Conservation (phyloP, 1,140 invertebrate species). For the Amyelois transitella region DNA sequence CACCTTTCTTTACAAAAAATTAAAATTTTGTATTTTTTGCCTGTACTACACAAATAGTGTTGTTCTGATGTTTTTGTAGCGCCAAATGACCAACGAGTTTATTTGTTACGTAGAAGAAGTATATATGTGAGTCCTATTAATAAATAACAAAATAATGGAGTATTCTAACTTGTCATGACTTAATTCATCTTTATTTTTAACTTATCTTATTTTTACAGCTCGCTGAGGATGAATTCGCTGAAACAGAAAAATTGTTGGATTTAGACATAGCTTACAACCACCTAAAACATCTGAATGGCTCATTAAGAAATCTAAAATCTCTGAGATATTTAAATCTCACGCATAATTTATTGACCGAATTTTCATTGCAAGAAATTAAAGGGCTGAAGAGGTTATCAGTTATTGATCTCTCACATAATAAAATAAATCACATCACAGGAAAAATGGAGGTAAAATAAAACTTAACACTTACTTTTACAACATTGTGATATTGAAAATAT, state of each 20-base stretch:
- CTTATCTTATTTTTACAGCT: slow-evolving; percentile 74
- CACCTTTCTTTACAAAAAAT: too few relatives aligned
- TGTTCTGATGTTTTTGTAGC: too few relatives aligned
- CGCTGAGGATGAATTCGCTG: slow-evolving; percentile 83
- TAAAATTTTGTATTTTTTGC: too few relatives aligned
- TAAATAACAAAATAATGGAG: slow-evolving; percentile 4
- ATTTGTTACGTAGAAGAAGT: too few relatives aligned
- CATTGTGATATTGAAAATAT: not conserved
- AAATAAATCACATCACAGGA: slow-evolving; percentile 79
- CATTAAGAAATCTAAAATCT: slow-evolving; percentile 79
- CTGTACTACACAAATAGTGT: too few relatives aligned
- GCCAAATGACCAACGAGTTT: too few relatives aligned
- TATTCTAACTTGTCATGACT: too few relatives aligned
- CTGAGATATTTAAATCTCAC: slow-evolving; percentile 83
- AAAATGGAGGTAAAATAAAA: slow-evolving; percentile 77
- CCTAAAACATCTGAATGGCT: slow-evolving; percentile 81
- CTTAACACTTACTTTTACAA: not conserved
- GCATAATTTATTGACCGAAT: slow-evolving; percentile 83
- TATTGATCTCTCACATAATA: slow-evolving; percentile 85
- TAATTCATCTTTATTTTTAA: too few relatives aligned
- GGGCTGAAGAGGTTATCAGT: slow-evolving; percentile 79
- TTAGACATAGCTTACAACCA: slow-evolving; percentile 82
- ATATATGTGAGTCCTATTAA: too few relatives aligned
- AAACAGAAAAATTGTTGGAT: slow-evolving; percentile 79
- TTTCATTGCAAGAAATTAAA: slow-evolving; percentile 84